These are phyloP conservation scores for Drosophila carrolli DNA, from an alignment of 1,140 invertebrate species.

Conservation along the genomic window DNA sequence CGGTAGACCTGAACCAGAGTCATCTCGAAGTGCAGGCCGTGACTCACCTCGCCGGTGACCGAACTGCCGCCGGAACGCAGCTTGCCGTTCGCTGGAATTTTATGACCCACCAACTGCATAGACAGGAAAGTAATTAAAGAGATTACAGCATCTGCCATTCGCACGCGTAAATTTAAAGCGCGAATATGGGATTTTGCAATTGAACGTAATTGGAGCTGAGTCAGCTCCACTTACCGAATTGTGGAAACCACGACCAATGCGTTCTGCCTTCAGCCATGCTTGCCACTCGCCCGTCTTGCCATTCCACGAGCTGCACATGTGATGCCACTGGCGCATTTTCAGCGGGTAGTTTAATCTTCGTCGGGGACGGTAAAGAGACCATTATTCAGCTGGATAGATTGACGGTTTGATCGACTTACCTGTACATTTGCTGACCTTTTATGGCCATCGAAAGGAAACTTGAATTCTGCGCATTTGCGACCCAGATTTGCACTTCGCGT, in stretches of 20 bases:
- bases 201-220: slow-evolving; percentile 35
- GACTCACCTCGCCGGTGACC: slow-evolving; percentile 88
- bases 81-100: slow-evolving; percentile 90
- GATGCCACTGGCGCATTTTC: slow-evolving; percentile 92
- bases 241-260: slow-evolving; percentile 92
- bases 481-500: slow-evolving; percentile 90
- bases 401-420: slow-evolving; percentile 50
- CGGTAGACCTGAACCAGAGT: slow-evolving; percentile 92
- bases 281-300: slow-evolving; percentile 94
- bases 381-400: not conserved
- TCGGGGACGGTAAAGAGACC: slow-evolving; percentile 9
- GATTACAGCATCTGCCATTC: slow-evolving; percentile 4
- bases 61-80: slow-evolving; percentile 88
- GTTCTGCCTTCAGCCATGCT: slow-evolving; percentile 92
- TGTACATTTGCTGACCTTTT: slow-evolving; percentile 91
- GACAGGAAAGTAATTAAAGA: not conserved
- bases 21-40: slow-evolving; percentile 90
- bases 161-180: not conserved
- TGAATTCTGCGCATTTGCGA: slow-evolving; percentile 90
- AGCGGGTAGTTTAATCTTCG: slow-evolving; percentile 91
- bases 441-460: slow-evolving; percentile 92
- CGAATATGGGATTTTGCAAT: slow-evolving; percentile 14
- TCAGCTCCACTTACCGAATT: slow-evolving; percentile 88
- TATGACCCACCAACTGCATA: slow-evolving; percentile 90
- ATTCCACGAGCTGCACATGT: slow-evolving; percentile 94